These are phyloP conservation scores for Acanthis flammea DNA, from an alignment of 2,797 vertebrate genomes.

Conservation along the genomic window DNA sequence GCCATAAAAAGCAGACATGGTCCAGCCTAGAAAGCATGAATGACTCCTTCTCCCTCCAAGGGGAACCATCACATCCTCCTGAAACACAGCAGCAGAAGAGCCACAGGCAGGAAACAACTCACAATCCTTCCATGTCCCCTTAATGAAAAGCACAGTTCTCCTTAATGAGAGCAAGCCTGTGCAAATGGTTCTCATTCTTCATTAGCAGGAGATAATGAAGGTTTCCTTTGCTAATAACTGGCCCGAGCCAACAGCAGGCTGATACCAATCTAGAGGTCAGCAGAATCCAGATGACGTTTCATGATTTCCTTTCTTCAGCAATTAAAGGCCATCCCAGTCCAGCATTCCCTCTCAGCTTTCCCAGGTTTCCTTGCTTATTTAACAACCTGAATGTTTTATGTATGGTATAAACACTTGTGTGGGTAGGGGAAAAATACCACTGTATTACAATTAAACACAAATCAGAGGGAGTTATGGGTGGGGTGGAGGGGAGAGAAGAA, in stretches of 20 bases:
- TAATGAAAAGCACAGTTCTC: background rate
- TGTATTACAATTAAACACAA: background rate
- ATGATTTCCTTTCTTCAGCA: slow-evolving; percentile 22
- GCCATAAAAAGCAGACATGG: background rate
- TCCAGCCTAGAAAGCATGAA: background rate
- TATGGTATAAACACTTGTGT: slow-evolving; percentile 24
- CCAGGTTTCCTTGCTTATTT: slow-evolving; percentile 40
- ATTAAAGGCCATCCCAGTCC: background rate
- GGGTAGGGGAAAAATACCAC: slow-evolving; percentile 8
- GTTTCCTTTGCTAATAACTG: background rate
- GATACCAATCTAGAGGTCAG: slow-evolving; percentile 51
- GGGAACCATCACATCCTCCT: background rate
- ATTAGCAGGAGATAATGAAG: slow-evolving; percentile 36
- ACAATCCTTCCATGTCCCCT: background rate
- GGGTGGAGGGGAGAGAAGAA: background rate
- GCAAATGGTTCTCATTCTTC: background rate
- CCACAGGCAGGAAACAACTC: background rate
- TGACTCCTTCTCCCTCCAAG: background rate
- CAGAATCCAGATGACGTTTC: slow-evolving; percentile 14
- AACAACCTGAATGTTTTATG: background rate
- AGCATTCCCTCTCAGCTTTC: background rate
- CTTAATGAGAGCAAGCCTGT: background rate
- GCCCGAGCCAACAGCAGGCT: slow-evolving; percentile 6
- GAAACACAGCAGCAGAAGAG: background rate
- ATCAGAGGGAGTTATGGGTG: background rate